Conservation (phyloP, 2,888 invertebrate genomes). For the Tinea semifulvella region DNA sequence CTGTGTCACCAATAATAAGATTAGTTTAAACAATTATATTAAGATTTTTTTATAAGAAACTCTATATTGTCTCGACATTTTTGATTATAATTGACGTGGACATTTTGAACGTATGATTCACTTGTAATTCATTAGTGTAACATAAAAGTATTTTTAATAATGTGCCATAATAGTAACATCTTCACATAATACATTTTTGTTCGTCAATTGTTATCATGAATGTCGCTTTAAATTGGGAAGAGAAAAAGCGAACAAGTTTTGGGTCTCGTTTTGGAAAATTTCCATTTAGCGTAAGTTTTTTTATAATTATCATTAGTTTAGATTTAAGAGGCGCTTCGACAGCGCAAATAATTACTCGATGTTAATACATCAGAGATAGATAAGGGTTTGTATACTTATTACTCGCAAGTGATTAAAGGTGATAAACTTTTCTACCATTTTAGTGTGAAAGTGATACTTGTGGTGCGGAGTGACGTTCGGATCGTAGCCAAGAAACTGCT, state of each 20-base stretch:
- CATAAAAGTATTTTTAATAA: constrained; percentile 21
- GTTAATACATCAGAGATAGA: constrained; percentile 49
- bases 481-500: constrained; percentile 11
- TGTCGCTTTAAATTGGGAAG: background rate
- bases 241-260: too few species aligned
- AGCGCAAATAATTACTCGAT: constrained; percentile 40
- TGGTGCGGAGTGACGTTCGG: constrained; percentile 53
- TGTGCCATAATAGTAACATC: constrained; percentile 29
- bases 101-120: background rate
- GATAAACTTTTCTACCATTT: constrained; percentile 30
- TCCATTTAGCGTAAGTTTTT: constrained; percentile 3
- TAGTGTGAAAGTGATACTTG: constrained; percentile 22
- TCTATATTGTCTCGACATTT: constrained; percentile 2
- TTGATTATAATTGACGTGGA: background rate
- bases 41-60: constrained; percentile 4
- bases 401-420: constrained; percentile 64
- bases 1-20: constrained; percentile 65
- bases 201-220: background rate
- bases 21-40: constrained; percentile 38
- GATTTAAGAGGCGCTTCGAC: constrained; percentile 3
- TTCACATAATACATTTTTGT: constrained; percentile 20
- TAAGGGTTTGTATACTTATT: constrained; percentile 61
- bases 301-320: constrained; percentile 7
- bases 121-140: constrained; percentile 10
- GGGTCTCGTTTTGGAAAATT: background rate